phyloP scores from a whole-genome alignment of 2,888 invertebrate genomes.

The Melanostoma mellinum region DNA sequence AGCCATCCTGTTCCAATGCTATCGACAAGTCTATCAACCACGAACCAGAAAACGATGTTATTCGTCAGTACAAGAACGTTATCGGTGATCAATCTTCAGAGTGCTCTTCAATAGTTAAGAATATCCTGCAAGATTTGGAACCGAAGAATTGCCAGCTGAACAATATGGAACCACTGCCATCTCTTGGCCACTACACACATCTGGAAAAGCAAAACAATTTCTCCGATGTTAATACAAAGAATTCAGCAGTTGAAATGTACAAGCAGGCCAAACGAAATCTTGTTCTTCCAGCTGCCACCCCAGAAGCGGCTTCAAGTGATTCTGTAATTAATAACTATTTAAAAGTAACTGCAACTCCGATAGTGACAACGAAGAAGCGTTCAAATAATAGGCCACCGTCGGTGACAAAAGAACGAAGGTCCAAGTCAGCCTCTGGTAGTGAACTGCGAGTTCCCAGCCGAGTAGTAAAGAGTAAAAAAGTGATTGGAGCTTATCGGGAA shows the following conservation, averaged over 20 bases:
- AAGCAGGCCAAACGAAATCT: constrained; percentile 73
- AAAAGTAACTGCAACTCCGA: constrained; percentile 77
- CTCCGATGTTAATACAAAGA: constrained; percentile 76
- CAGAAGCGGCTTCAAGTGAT: constrained; percentile 73
- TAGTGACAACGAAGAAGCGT: constrained; percentile 78
- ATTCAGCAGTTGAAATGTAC: constrained; percentile 39
- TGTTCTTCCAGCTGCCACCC: constrained; percentile 46
- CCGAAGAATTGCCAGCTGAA: constrained; percentile 73
- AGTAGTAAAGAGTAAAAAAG: constrained; percentile 73
- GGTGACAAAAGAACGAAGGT: constrained; percentile 51
- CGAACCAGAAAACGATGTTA: constrained; percentile 74
- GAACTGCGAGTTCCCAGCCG: constrained; percentile 24
- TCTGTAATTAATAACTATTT: constrained; percentile 81
- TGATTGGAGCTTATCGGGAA: constrained; percentile 76
- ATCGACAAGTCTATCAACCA: constrained; percentile 35
- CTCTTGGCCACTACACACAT: constrained; percentile 76
- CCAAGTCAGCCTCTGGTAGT: constrained; percentile 65
- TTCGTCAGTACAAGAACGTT: constrained; percentile 79
- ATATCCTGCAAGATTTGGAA: constrained; percentile 74
- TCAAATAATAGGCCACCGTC: constrained; percentile 75
- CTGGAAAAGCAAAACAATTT: constrained; percentile 80
- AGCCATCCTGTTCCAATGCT: constrained; percentile 22
- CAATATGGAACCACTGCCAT: constrained; percentile 77
- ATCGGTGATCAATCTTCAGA: constrained; percentile 76
- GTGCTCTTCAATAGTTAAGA: constrained; percentile 75